Evolutionary conservation across 1,140 invertebrate genomes (phyloP).

Genomic region (Doryteuthis pealeii): DNA sequence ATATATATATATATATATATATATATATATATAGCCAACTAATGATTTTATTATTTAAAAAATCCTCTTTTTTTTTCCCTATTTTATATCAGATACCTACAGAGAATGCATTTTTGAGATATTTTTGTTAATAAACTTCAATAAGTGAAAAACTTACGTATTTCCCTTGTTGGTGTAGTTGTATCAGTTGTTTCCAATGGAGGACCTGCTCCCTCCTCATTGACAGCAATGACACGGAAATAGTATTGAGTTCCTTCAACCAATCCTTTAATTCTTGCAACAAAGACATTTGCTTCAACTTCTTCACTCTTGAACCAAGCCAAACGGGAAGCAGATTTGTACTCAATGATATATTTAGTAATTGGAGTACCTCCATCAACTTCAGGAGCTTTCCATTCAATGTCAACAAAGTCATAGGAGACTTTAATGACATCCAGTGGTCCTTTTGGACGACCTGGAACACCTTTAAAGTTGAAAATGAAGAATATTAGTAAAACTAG

Average conservation of each 20-base stretch:
- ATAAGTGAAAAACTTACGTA: slow-evolving; percentile 66
- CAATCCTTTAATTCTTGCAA: slow-evolving; percentile 58
- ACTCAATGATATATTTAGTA: slow-evolving; percentile 94
- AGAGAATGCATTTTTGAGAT: no score
- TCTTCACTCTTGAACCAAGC: slow-evolving; percentile 86
- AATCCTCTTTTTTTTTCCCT: no score
- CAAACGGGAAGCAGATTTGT: slow-evolving; percentile 76
- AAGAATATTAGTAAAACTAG: no score
- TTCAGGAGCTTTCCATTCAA: slow-evolving; percentile 92
- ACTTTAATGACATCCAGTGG: slow-evolving; percentile 81
- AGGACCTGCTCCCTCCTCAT: slow-evolving; percentile 93
- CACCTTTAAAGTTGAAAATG: slow-evolving; percentile 41
- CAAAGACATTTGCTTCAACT: slow-evolving; percentile 61
- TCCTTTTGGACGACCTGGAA: slow-evolving; percentile 39
- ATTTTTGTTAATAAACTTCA: no score
- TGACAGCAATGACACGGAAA: slow-evolving; percentile 95
- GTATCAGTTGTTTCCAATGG: slow-evolving; percentile 67
- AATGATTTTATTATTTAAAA: no score
- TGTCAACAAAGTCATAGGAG: slow-evolving; percentile 85
- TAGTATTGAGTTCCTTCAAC: slow-evolving; percentile 81
- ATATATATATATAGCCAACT: no score
- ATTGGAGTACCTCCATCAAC: slow-evolving; percentile 93
- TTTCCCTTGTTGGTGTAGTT: slow-evolving; percentile 68
- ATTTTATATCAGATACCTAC: no score
- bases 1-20: no score